These are phyloP conservation scores for Shinisaurus crocodilurus DNA, from an alignment of 2,113 vertebrate species.

Conservation along the genomic window DNA sequence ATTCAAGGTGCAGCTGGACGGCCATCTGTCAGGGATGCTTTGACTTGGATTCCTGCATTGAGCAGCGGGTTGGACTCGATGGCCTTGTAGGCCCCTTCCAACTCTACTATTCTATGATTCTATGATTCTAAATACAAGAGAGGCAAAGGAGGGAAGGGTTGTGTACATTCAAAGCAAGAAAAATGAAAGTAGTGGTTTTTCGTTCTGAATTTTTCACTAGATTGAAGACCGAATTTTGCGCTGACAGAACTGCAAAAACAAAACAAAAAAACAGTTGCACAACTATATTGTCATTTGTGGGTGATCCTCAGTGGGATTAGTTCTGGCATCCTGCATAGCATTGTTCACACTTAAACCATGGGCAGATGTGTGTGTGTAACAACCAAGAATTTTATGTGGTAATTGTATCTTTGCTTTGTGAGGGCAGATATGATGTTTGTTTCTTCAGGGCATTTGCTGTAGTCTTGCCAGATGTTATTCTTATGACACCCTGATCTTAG, in stretches of 20 bases:
- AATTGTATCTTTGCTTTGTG: not conserved
- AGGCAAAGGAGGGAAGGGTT: not conserved
- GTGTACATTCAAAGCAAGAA: not conserved
- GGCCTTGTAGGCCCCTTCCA: no score
- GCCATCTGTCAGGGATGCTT: no score
- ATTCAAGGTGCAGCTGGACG: no score
- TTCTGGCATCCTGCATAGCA: not conserved
- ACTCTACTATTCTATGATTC: no score
- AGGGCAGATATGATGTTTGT: not conserved
- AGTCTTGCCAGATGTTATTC: not conserved
- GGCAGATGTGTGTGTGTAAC: not conserved
- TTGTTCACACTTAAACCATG: not conserved
- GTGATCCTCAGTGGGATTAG: not conserved
- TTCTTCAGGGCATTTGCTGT: not conserved
- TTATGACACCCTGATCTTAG: not conserved
- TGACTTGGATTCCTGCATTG: no score
- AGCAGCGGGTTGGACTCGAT: no score
- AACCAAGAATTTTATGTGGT: not conserved
- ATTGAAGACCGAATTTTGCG: not conserved
- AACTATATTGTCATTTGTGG: not conserved
- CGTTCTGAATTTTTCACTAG: not conserved
- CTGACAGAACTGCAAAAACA: not conserved
- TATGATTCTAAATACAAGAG: no score
- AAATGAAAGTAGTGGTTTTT: not conserved
- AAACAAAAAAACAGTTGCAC: not conserved